Evolutionary conservation across 2,113 vertebrate genomes (phyloP).

Genomic region (Lepisosteus osseus): DNA sequence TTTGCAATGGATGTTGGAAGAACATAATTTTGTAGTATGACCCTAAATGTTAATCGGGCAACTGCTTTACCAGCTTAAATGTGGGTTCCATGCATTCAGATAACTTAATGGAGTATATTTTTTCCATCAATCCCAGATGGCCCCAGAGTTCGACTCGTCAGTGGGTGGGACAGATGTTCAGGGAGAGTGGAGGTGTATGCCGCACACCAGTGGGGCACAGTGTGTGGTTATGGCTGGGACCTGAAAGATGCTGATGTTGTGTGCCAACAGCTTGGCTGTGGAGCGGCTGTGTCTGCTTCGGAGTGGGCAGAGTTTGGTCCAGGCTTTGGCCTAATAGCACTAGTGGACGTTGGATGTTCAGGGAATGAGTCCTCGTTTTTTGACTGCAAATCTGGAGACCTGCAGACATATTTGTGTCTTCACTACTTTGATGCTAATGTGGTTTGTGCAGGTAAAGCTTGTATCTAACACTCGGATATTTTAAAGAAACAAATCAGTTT

Average conservation of each 20-base stretch:
- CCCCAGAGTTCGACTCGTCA: constrained; percentile 1
- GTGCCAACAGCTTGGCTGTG: constrained; percentile 17
- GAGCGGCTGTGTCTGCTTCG: neutral
- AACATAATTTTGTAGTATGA: no score
- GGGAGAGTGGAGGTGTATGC: constrained; percentile 14
- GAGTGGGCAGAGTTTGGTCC: neutral
- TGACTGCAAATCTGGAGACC: no score
- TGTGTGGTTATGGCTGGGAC: constrained; percentile 16
- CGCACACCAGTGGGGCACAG: constrained; percentile 6
- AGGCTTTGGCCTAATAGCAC: constrained; percentile 10
- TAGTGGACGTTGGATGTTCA: neutral
- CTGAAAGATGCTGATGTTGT: constrained; percentile 12
- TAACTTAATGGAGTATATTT: no score
- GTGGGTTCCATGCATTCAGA: no score
- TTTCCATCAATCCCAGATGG: neutral
- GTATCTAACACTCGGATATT: no score
- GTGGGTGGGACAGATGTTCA: neutral
- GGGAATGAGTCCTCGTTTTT: neutral
- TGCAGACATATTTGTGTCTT: no score
- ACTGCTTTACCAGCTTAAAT: no score
- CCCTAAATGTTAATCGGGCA: no score
- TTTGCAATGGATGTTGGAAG: no score
- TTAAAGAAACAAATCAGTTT: no score
- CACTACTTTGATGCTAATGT: no score
- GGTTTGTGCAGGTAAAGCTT: no score